These are phyloP conservation scores for Pachypsylla venusta DNA, from an alignment of 1,140 invertebrate species.

Conservation along the genomic window DNA sequence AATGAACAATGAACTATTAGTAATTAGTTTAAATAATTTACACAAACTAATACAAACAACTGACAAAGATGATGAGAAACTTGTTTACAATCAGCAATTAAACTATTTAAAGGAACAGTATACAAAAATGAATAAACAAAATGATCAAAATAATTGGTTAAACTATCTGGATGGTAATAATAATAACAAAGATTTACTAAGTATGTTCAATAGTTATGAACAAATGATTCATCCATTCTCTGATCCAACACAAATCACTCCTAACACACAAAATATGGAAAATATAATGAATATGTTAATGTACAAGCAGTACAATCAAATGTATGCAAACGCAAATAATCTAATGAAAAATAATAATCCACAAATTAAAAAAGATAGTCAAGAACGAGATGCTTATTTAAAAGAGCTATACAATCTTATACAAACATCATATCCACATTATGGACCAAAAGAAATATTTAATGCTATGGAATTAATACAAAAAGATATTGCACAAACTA, in stretches of 20 bases:
- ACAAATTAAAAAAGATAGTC: neutral
- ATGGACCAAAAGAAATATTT: slow-evolving; percentile 2
- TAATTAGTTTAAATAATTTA: slow-evolving; percentile 56
- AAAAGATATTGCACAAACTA: neutral
- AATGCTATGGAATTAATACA: neutral
- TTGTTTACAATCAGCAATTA: slow-evolving; percentile 21
- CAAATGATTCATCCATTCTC: neutral
- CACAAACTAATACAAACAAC: slow-evolving; percentile 44
- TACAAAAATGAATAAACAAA: neutral
- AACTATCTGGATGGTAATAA: slow-evolving; percentile 5
- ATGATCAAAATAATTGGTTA: neutral
- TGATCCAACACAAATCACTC: too few relatives aligned
- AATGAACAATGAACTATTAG: slow-evolving; percentile 59
- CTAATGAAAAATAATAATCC: slow-evolving; percentile 8
- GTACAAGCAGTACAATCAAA: slow-evolving; percentile 5
- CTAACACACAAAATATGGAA: neutral
- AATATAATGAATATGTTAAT: slow-evolving; percentile 5
- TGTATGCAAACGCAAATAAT: neutral
- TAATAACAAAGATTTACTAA: slow-evolving; percentile 2
- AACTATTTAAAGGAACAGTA: slow-evolving; percentile 34
- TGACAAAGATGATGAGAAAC: slow-evolving; percentile 22
- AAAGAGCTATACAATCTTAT: slow-evolving; percentile 1
- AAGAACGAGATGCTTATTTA: neutral
- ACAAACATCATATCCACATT: neutral
- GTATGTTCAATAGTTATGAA: neutral